A percentile compares a stretch with the other conserved stretches of the same genome.
Evolutionary conservation across 2,797 vertebrate genomes (phyloP).

Genomic region (Xenopus petersii): DNA sequence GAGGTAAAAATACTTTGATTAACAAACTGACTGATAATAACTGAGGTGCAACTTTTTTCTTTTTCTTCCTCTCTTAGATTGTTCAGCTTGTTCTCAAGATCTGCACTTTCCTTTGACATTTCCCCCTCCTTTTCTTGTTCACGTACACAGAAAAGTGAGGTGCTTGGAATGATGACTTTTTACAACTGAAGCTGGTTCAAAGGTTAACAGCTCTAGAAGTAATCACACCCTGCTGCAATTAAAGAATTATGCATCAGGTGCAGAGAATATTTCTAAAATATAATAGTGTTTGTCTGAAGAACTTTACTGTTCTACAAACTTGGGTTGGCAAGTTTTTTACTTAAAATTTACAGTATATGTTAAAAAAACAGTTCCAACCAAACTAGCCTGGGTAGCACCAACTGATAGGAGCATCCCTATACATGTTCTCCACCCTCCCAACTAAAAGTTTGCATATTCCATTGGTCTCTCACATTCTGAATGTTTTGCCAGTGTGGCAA

Average conservation of each 20-base stretch:
- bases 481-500: slow-evolving; percentile 82
- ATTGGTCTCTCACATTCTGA: slow-evolving; percentile 55
- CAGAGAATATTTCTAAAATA: slow-evolving; percentile 43
- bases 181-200: neutral
- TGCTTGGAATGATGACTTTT: slow-evolving; percentile 48
- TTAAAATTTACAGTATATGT: slow-evolving; percentile 60
- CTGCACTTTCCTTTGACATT: slow-evolving; percentile 64
- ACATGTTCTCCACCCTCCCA: slow-evolving; percentile 51
- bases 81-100: slow-evolving; percentile 62
- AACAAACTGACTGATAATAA: slow-evolving; percentile 69
- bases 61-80: slow-evolving; percentile 65
- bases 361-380: slow-evolving; percentile 61
- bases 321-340: slow-evolving; percentile 52
- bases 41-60: slow-evolving; percentile 54
- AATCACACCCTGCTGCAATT: slow-evolving; percentile 43
- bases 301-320: slow-evolving; percentile 58
- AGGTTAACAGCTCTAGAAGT: slow-evolving; percentile 52
- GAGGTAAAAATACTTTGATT: slow-evolving; percentile 89
- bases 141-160: slow-evolving; percentile 47
- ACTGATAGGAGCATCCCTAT: slow-evolving; percentile 57
- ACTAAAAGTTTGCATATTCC: slow-evolving; percentile 39
- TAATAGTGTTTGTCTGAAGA: slow-evolving; percentile 47
- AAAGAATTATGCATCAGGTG: slow-evolving; percentile 44
- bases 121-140: slow-evolving; percentile 52
- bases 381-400: slow-evolving; percentile 52